These are phyloP conservation scores for Rhinella marina DNA, from an alignment of 2,797 vertebrate species.

Conservation along the genomic window DNA sequence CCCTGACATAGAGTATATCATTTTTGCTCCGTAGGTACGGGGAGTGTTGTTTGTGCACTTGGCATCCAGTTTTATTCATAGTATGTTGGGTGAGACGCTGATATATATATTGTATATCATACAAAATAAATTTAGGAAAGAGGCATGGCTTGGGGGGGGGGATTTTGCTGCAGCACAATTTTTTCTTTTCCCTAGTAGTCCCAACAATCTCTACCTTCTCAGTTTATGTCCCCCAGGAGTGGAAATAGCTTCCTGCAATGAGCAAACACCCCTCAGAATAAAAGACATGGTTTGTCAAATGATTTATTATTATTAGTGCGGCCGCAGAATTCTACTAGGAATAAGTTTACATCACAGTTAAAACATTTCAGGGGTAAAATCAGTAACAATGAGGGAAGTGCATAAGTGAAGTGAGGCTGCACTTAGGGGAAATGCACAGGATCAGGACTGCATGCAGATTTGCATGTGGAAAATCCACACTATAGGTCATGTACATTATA, in stretches of 20 bases:
- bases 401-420: not conserved
- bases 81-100: too few species aligned
- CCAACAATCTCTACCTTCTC: not conserved
- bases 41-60: too few species aligned
- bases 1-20: too few species aligned
- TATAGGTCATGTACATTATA: too few species aligned
- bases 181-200: not conserved
- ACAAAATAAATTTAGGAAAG: too few species aligned
- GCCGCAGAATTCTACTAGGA: not conserved
- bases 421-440: not conserved
- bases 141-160: too few species aligned
- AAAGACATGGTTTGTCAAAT: not conserved
- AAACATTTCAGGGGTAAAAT: not conserved
- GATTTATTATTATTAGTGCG: constrained; percentile 15
- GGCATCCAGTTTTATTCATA: too few species aligned
- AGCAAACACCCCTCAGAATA: not conserved
- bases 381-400: constrained; percentile 10
- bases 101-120: too few species aligned
- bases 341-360: not conserved
- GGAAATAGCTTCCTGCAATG: not conserved
- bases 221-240: not conserved
- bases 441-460: too few species aligned
- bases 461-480: too few species aligned
- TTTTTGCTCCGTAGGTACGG: too few species aligned
- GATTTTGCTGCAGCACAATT: too few species aligned